Evolutionary conservation across 2,888 invertebrate genomes (phyloP), one percentile per base, ranked within the genome.

Genomic region (Pterostichus madidus): DNA sequence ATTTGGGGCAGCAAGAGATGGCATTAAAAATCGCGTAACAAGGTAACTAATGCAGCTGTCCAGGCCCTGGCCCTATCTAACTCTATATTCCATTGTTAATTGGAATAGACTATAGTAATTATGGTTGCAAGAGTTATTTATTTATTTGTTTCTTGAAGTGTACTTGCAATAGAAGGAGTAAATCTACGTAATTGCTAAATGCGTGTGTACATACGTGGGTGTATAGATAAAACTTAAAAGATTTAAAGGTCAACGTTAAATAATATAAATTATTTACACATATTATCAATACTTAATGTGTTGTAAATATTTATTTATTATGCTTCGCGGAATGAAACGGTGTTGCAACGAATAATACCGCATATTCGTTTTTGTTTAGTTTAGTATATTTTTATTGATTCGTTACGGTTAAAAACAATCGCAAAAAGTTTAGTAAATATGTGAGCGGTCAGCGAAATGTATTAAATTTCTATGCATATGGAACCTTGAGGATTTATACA

Each of bases 381-480:
- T 56, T 56, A 56, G 8, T 56, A 10, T 13, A 56, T 56, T 56
- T 24, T 24, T 24, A 56, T 56, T 56, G 17, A 56, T 56, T 56
- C 15, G 53, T 56, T 15, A 56, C 17, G 53, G 53, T 56, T 24
- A 3, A 24, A 24, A 24, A 24, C 24, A 24, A 24, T 24, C 8
- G 3, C 15, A 15, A 15, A 17, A 53, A 56, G 17, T 17, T 8
- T 56, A 8, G 17, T 17, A 56, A 56, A 56, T 56, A 56, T 56
- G 53, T 56, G 53, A 56, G 17, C 8, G 53, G 53, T 56, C 15
- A 56, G 17, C n/a, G 49, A 49, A 49, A 49, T 49, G 13, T 24
- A 24, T 8, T 17, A 10, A 56, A 56, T 17, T 13, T 56, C 13
- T 15, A 15, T 8, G 17, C 17, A 56, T 24, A 24, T 24, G 1